Percentiles rank a stretch among this genome's conserved stretches.
Conservation (phyloP, 2,888 invertebrate genomes). For the Penaeus monodon region DNA sequence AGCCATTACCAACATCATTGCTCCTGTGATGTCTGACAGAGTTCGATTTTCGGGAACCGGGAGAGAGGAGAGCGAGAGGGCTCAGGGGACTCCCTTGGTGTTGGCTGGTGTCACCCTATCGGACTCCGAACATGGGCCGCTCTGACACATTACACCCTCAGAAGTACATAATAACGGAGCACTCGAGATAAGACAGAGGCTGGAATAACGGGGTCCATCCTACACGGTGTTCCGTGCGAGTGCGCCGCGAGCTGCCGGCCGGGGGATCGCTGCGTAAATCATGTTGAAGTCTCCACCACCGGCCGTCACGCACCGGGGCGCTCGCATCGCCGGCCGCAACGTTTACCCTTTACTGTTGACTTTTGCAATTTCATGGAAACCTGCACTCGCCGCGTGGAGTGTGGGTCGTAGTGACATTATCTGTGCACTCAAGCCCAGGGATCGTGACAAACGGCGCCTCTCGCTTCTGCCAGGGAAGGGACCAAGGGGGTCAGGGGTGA, state of each 20-base stretch:
- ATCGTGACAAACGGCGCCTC: constrained; percentile 27
- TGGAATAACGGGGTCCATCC: constrained; percentile 28
- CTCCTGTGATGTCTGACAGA: no score
- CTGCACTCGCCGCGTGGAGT: constrained; percentile 37
- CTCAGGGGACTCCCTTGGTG: no score
- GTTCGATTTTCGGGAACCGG: no score
- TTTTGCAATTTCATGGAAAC: constrained; percentile 54
- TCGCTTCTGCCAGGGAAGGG: neutral
- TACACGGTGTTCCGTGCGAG: constrained; percentile 43
- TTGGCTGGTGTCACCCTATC: no score
- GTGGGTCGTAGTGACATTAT: constrained; percentile 28
- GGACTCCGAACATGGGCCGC: neutral
- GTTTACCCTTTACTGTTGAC: constrained; percentile 45
- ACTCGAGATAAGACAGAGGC: neutral
- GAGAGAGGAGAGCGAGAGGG: no score
- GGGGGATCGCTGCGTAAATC: constrained; percentile 49
- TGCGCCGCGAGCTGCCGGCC: constrained; percentile 42
- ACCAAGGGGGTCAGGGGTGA: constrained; percentile 19
- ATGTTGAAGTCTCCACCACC: constrained; percentile 49
- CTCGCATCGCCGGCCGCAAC: constrained; percentile 29
- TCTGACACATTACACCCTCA: no score
- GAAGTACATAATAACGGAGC: constrained; percentile 4
- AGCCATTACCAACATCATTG: no score
- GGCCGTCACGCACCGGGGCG: constrained; percentile 49
- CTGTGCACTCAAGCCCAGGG: constrained; percentile 21